These are phyloP conservation scores for Troides helena DNA, from an alignment of 2,888 invertebrate species.

Conservation along the genomic window DNA sequence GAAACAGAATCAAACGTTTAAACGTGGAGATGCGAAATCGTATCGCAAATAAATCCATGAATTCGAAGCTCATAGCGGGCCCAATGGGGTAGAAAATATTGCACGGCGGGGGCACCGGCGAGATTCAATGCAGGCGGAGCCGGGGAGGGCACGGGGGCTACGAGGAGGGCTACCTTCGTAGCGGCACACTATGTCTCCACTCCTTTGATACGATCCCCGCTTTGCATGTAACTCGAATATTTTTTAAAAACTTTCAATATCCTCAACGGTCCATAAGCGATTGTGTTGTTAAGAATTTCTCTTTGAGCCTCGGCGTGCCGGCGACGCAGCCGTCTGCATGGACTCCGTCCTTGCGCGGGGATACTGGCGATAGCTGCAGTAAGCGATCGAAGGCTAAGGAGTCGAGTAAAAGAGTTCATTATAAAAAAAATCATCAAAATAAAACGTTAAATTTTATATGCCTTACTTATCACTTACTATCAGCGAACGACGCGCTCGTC, in stretches of 20 bases:
- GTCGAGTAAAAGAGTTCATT: too few species aligned
- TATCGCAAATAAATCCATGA: constrained; percentile 28
- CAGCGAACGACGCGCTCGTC: too few species aligned
- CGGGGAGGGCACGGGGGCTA: constrained; percentile 1
- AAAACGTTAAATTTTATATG: too few species aligned
- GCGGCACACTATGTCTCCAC: constrained; percentile 20
- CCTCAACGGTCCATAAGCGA: constrained; percentile 7
- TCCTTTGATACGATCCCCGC: constrained; percentile 23
- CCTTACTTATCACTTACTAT: too few species aligned
- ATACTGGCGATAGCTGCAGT: too few species aligned
- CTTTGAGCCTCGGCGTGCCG: too few species aligned
- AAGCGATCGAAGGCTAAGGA: too few species aligned
- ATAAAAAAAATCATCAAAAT: too few species aligned
- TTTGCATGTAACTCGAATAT: constrained; percentile 28
- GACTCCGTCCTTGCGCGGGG: too few species aligned
- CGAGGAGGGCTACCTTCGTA: constrained; percentile 12
- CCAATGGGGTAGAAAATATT: constrained; percentile 29
- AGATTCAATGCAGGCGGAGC: constrained; percentile 28
- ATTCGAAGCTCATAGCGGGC: constrained; percentile 27
- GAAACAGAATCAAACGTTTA: constrained; percentile 26
- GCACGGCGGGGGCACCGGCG: constrained; percentile 24
- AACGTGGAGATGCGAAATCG: constrained; percentile 23
- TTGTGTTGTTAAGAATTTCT: background rate
- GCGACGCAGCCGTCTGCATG: too few species aligned
- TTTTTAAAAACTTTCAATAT: constrained; percentile 23